phyloP scores from a whole-genome alignment of 2,888 invertebrate genomes.

The Tinea pellionella region DNA sequence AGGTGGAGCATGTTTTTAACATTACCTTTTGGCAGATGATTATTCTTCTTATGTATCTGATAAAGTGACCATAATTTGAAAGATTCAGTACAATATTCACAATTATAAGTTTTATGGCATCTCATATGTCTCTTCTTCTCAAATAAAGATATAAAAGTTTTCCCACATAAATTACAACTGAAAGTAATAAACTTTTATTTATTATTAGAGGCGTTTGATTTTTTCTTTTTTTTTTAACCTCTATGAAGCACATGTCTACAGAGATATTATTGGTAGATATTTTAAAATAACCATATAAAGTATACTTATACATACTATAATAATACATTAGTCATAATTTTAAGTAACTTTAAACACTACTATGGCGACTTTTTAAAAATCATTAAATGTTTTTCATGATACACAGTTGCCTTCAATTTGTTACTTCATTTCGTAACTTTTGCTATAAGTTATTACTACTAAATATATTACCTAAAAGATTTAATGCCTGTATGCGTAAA shows the following conservation, averaged over 20 bases:
- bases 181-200: slow-evolving; percentile 22
- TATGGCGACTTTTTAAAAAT: not conserved
- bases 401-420: no score
- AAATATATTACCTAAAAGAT: slow-evolving; percentile 39
- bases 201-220: not conserved
- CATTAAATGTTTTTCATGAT: no score
- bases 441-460: not conserved
- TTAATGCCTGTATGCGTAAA: slow-evolving; percentile 63
- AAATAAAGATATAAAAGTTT: slow-evolving; percentile 52
- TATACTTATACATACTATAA: not conserved
- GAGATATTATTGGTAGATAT: no score
- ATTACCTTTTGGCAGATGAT: slow-evolving; percentile 39
- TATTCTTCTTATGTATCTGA: slow-evolving; percentile 48
- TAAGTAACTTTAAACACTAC: not conserved
- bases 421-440: no score
- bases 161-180: slow-evolving; percentile 66
- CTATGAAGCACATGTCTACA: no score
- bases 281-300: not conserved
- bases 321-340: no score
- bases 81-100: slow-evolving; percentile 50
- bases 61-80: slow-evolving; percentile 62
- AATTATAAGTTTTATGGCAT: slow-evolving; percentile 54
- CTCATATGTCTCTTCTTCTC: slow-evolving; percentile 61
- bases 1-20: no score
- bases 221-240: not conserved